A percentile compares a stretch with the other conserved stretches of the same genome.
phyloP scores from a whole-genome alignment of 2,113 vertebrate genomes.

The Spea bombifrons region DNA sequence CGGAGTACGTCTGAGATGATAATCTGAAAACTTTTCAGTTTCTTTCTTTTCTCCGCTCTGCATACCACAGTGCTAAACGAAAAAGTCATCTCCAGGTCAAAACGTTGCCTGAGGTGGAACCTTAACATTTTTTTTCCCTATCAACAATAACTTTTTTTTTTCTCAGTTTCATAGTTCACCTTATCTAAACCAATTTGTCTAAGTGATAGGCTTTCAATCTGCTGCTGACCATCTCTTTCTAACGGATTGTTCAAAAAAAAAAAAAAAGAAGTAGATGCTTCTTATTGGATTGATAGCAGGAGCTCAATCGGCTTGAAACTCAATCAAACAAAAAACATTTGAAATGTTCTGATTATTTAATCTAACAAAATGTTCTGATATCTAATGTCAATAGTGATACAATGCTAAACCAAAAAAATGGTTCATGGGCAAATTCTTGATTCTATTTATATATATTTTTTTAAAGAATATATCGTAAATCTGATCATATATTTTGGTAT shows the following conservation, averaged over 20 bases:
- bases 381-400: too few relatives aligned
- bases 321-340: too few relatives aligned
- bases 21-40: constrained; percentile 51
- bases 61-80: constrained; percentile 61
- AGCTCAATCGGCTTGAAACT: too few relatives aligned
- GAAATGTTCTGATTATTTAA: too few relatives aligned
- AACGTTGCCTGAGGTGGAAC: constrained; percentile 60
- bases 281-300: too few relatives aligned
- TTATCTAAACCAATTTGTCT: constrained; percentile 37
- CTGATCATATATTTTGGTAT: too few relatives aligned
- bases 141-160: constrained; percentile 15
- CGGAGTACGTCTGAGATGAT: constrained; percentile 41
- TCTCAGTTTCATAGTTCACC: constrained; percentile 31
- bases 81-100: constrained; percentile 68
- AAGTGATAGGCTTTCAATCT: constrained; percentile 21
- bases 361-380: too few relatives aligned
- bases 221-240: constrained; percentile 13
- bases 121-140: constrained; percentile 49
- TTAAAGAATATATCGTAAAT: too few relatives aligned
- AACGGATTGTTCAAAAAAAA: constrained; percentile 8
- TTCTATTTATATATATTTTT: too few relatives aligned
- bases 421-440: too few relatives aligned
- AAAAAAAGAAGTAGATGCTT: too few relatives aligned
- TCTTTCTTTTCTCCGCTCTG: constrained; percentile 52
- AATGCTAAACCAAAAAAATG: too few relatives aligned